Evolutionary conservation across 2,113 vertebrate genomes (phyloP), one percentile per base, ranked within the genome.

Genomic region (Paraplagusia blochii): DNA sequence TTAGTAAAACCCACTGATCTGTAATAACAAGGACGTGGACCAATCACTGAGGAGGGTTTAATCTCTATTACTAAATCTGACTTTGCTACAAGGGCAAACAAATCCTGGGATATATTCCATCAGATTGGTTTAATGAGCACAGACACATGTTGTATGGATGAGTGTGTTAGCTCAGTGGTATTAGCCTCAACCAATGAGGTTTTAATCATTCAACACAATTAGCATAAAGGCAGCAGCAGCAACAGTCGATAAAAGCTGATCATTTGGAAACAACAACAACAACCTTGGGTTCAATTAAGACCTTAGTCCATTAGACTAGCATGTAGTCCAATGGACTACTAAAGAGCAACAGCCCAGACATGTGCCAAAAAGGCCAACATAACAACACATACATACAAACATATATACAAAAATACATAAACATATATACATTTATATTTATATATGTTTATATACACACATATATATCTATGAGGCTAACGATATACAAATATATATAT

Each of bases 181-280:
- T 61, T 63, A 49, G 56, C 52, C 44, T 73, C 68, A 67, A 59
- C 54, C 60, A 53, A 53, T 45, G 47, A 58, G 48, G 62, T 46
- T 76, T 81, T 63, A 69, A 81, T 81, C 69, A 77, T 81, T 53
- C 18, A 81, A 69, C 76, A 60, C 59, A 77, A 84, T 88, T 85
- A 88, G 68, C 66, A 72, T 85, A 88, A 66, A 64, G 70, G 68
- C 66, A 69, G 38, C 55, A 62, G 66, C 63, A 29, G 22, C 22
- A 29, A 6, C 75, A 55, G 61, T 39, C 59, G 45, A 43, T 29
- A 50, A 63, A 44, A 29, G 59, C 35, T 9, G 50, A 72, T 81
- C 77, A 81, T 84, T 79, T 84, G 82, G 72, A 72, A 79, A 81
- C 58, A n/a, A n/a, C n/a, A n/a, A n/a, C n/a, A n/a, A 76, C 22